Conservation (phyloP, 2,797 vertebrate genomes). For the Parauchenoglanis punctatus region DNA sequence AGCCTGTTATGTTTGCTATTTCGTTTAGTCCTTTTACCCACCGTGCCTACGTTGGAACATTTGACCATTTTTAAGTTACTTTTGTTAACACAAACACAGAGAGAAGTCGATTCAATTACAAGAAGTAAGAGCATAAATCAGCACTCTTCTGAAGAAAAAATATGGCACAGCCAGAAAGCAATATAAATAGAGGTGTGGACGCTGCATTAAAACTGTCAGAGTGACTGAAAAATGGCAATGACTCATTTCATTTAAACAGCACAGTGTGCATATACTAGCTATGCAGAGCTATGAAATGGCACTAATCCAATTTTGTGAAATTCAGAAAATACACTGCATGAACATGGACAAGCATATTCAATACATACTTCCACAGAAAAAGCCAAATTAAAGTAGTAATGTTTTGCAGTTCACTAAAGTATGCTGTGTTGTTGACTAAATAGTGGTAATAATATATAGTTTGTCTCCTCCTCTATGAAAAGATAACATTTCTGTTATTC, state of each 20-base stretch:
- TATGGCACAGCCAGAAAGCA: constrained; percentile 25
- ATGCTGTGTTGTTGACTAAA: neutral
- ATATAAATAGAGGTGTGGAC: constrained; percentile 46
- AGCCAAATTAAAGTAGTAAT: neutral
- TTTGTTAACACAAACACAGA: constrained; percentile 18
- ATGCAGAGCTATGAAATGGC: neutral
- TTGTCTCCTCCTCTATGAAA: neutral
- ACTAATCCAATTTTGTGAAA: constrained; percentile 16
- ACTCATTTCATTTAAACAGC: constrained; percentile 41
- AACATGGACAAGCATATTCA: neutral
- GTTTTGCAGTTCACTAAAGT: neutral
- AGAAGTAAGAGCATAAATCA: constrained; percentile 41
- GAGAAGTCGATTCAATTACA: constrained; percentile 33
- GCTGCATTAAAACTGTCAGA: constrained; percentile 46
- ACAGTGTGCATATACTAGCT: neutral
- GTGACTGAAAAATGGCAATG: constrained; percentile 42
- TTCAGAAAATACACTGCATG: neutral
- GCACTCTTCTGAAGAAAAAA: constrained; percentile 13
- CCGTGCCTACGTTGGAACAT: neutral
- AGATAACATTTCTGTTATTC: neutral
- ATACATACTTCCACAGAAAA: neutral
- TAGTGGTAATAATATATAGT: neutral
- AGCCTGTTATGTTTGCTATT: neutral
- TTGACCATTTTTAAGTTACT: constrained; percentile 1
- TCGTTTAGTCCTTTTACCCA: neutral